phyloP scores from a whole-genome alignment of 2,113 vertebrate genomes.

The Xiphorhynchus elegans region DNA sequence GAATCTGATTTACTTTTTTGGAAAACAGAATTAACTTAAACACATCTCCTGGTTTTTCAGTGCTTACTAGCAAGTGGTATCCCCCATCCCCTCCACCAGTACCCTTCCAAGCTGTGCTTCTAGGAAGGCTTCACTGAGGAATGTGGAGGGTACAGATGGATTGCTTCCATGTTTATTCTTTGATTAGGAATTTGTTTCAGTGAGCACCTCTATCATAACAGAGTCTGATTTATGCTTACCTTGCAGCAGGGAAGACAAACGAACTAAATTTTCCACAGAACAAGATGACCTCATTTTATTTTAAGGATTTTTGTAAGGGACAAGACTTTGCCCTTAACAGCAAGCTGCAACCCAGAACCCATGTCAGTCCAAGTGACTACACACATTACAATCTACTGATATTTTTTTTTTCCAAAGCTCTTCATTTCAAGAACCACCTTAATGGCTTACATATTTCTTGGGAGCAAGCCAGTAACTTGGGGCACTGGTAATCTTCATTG shows the following conservation, averaged over 20 bases:
- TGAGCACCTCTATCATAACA: slow-evolving; percentile 43
- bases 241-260: slow-evolving; percentile 8
- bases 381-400: neutral
- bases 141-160: slow-evolving; percentile 23
- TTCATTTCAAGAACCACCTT: slow-evolving; percentile 11
- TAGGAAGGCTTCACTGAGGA: slow-evolving; percentile 1
- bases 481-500: neutral
- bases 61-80: neutral
- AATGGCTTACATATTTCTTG: neutral
- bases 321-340: neutral
- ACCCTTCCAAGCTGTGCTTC: neutral
- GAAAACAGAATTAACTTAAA: neutral
- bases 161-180: slow-evolving; percentile 51
- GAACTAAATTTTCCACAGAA: slow-evolving; percentile 1
- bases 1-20: neutral
- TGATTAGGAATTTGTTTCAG: slow-evolving; percentile 41
- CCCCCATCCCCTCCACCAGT: neutral
- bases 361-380: neutral
- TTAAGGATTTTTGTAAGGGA: neutral
- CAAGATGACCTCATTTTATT: neutral
- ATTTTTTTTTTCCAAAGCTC: neutral
- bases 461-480: neutral
- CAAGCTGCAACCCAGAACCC: neutral
- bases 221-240: slow-evolving; percentile 45
- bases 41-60: neutral